These are phyloP conservation scores for Gymnogyps californianus DNA, from an alignment of 2,113 vertebrate species.

Conservation along the genomic window DNA sequence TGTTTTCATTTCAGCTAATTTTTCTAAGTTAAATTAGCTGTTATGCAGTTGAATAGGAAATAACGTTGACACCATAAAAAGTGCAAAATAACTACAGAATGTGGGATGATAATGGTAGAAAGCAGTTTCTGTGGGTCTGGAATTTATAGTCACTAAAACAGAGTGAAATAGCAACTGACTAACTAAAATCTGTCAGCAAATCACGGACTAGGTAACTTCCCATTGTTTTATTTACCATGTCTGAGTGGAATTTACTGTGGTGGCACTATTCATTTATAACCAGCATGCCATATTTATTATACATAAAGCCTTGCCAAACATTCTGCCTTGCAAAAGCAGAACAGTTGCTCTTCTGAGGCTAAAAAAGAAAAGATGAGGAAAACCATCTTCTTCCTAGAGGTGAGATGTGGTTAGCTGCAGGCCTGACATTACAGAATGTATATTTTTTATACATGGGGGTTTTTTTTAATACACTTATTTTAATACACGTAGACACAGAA, in stretches of 20 bases:
- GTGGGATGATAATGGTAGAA: background rate
- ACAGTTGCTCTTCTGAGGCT: background rate
- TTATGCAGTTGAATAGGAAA: background rate
- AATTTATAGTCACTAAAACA: background rate
- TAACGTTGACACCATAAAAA: background rate
- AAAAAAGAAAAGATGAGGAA: background rate
- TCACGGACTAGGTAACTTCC: background rate
- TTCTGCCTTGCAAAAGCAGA: background rate
- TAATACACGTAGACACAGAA: background rate
- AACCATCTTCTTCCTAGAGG: background rate
- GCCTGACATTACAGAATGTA: background rate
- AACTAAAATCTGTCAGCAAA: background rate
- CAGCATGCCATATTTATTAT: background rate
- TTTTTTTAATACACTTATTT: background rate
- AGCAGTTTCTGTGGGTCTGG: background rate
- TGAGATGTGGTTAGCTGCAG: background rate
- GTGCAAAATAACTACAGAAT: background rate
- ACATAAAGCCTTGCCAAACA: background rate
- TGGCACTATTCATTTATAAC: background rate
- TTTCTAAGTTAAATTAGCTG: conserved; percentile 45
- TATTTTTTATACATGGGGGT: background rate
- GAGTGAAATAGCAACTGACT: background rate
- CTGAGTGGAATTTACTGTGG: background rate
- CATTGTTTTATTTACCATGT: background rate
- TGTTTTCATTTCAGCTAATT: background rate